phyloP scores from a whole-genome alignment of 2,888 invertebrate genomes.

The Tridacna gigas region DNA sequence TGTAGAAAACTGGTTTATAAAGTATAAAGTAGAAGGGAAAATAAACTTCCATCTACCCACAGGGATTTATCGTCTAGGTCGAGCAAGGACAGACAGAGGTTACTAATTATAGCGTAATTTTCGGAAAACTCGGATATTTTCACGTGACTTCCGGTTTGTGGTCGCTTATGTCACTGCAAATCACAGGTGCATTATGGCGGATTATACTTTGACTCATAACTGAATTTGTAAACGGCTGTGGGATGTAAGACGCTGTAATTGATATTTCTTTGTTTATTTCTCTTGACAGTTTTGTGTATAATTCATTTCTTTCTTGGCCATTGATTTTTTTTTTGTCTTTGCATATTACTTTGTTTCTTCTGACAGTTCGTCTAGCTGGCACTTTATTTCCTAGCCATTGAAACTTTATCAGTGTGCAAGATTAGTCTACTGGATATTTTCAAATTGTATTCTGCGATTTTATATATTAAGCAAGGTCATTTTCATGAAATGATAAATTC shows the following conservation, averaged over 20 bases:
- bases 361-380: too few relatives aligned
- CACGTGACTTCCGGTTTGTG: conserved; percentile 19
- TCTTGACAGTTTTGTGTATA: neutral
- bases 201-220: conserved; percentile 3
- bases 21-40: neutral
- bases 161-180: neutral
- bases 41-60: neutral
- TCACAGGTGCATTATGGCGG: neutral
- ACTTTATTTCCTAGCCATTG: too few relatives aligned
- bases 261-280: neutral
- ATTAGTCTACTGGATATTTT: too few relatives aligned
- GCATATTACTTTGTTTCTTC: too few relatives aligned
- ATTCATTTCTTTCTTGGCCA: neutral
- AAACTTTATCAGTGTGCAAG: too few relatives aligned
- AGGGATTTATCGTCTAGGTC: conserved; percentile 4
- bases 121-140: neutral
- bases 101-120: conserved; percentile 3
- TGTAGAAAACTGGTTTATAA: too few relatives aligned
- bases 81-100: conserved; percentile 1
- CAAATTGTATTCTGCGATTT: too few relatives aligned
- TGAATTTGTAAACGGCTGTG: neutral
- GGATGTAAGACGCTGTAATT: neutral
- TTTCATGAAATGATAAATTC: too few relatives aligned
- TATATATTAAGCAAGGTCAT: too few relatives aligned
- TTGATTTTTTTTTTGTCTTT: too few relatives aligned